Evolutionary conservation across 1,140 invertebrate species (phyloP), one percentile per base, ranked within the genome.

Genomic region (Zaprionus gabonicus): DNA sequence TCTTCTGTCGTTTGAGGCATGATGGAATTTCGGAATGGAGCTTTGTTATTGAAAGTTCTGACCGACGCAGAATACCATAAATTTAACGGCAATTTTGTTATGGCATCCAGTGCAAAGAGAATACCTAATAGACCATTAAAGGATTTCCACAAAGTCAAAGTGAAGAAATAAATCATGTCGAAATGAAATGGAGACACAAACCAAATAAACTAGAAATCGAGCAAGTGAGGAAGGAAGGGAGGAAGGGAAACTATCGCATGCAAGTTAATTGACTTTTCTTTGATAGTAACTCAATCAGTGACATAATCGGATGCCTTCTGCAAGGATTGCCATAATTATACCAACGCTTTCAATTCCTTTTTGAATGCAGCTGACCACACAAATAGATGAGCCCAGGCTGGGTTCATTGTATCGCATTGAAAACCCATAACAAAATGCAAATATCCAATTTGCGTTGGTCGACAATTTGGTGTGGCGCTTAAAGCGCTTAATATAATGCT

Each of bases 341-440:
- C 9, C 23, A 12, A 25, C 20, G 9, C 46, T 13, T 46, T 46
- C 41, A 44, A 44, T 44, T 44, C 4, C 55, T 44, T 34, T 58
- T 58, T 20, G 31, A 58, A 58, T 58, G 65, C 65, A 67, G 44
- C 57, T 58, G 55, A 57, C 55, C 65, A 25, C 36, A 67, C 28
- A 34, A 55, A 67, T 67, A 67, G 38, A 58, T 67, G 64, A 57
- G 55, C 20, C 17, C 44, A 20, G 44, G 17, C 64, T 13, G 36
- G 59, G 46, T 59, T 60, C 36, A 60, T 59, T 59, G 46, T 67
- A 25, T 34, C 23, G 51, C 49, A 49, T 12, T 46, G 31, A 53
- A 66, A 58, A 12, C 28, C 28, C 34, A 76, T 59, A 65, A 62
- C 57, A 63, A 69, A 76, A 64, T 71, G 68, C 73, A 76, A 76